Base-by-base conservation (phyloP, 2,797 vertebrate species). In the Phalanger gymnotis region DNA sequence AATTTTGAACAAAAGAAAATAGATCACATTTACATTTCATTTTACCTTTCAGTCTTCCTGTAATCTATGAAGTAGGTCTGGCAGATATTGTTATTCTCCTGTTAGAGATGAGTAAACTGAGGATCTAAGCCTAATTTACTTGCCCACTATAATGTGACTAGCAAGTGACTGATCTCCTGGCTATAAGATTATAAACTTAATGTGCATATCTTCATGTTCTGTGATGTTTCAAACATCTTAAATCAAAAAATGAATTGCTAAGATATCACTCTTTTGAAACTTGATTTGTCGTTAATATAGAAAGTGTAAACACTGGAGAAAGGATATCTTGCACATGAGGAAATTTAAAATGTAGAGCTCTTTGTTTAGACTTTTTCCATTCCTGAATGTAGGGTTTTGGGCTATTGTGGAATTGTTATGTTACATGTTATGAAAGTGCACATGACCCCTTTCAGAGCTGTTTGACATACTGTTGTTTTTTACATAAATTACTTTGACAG, bases 381-480 rank as follows among this genome's bases (percentile, higher is more conserved):
- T 95, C 54, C 91, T 93, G 25, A 47, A 19, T 89, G 51, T n/a
- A 53, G 81, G 34, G 53, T 40, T 91, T 58, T 47, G 31, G 56
- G 66, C 40, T 92, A 5, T 93, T 91, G 54, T 31, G 57, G 10
- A 92, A 91, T 95, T 93, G n/a, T 27, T 54, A 34, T 47, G 34
- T 92, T 94, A 95, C 92, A 6, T 91, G 31, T 96, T 58, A 53
- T 66, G 91, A 93, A 95, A 94, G n/a, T 90, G 40, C 91, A 56
- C 47, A 5, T 92, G 92, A 90, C 7, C 90, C 54, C 11, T 96
- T 95, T 95, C 87, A 95, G 56, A 73, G 96, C 96, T 97, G 92
- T 93, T 96, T 95, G 73, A 47, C 73, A 47, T 47, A 81, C 22
- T 81, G 73, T 47, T 81, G 40, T 40, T 87, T 87, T 87, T 87